Percentiles rank a stretch among this genome's conserved stretches.
These are phyloP conservation scores for Coelopa pilipes DNA, from an alignment of 2,888 invertebrate species.

Conservation along the genomic window DNA sequence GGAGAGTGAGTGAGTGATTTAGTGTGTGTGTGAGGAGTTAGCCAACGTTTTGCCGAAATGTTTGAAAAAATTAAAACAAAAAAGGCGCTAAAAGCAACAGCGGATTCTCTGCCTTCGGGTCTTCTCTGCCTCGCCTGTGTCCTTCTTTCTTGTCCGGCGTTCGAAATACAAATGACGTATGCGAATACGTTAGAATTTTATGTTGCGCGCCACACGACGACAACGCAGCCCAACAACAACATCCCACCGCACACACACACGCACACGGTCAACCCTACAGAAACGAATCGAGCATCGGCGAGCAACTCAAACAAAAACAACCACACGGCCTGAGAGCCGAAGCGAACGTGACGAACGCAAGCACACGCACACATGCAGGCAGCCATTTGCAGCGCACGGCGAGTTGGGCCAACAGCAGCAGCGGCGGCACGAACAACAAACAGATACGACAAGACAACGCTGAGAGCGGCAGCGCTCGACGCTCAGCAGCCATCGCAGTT, in stretches of 20 bases:
- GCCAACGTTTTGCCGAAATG: constrained; percentile 38
- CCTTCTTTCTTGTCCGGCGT: constrained; percentile 63
- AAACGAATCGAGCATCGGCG: no score
- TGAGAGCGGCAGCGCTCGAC: background rate
- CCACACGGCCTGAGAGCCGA: constrained; percentile 5
- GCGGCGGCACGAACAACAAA: background rate
- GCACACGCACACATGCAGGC: background rate
- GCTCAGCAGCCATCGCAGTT: no score
- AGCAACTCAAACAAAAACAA: background rate
- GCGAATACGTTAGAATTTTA: constrained; percentile 23
- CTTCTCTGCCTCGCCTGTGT: constrained; percentile 52
- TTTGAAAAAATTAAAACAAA: constrained; percentile 39
- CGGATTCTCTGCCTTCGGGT: constrained; percentile 26
- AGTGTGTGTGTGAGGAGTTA: background rate
- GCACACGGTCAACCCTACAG: background rate
- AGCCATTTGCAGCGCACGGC: background rate
- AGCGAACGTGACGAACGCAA: constrained; percentile 23
- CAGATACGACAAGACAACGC: background rate
- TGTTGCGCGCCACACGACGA: constrained; percentile 28
- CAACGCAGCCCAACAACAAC: constrained; percentile 26
- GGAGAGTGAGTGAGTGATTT: background rate
- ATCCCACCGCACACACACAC: background rate
- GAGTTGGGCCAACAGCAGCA: background rate
- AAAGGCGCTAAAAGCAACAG: constrained; percentile 40
- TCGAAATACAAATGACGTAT: constrained; percentile 63